phyloP scores from a whole-genome alignment of 2,113 vertebrate species.

The Zapus hudsonius region DNA sequence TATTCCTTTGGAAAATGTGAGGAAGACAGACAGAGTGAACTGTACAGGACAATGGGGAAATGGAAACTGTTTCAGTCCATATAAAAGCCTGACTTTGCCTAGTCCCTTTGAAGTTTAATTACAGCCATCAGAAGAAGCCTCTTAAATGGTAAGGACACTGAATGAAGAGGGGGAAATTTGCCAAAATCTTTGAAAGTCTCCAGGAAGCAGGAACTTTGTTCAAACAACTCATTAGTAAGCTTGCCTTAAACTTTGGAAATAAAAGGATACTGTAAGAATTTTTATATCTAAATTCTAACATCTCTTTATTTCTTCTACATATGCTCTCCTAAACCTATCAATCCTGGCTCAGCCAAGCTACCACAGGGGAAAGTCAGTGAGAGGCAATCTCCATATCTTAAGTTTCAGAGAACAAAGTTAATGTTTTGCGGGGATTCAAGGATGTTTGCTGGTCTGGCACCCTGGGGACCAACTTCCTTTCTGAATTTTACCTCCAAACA shows the following conservation, averaged over 20 bases:
- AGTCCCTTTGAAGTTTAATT: conserved; percentile 77
- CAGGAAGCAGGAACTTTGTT: conserved; percentile 13
- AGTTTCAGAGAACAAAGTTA: neutral
- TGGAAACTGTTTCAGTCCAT: conserved; percentile 18
- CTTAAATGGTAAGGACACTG: conserved; percentile 62
- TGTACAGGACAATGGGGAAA: neutral
- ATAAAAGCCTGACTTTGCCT: conserved; percentile 46
- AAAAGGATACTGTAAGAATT: neutral
- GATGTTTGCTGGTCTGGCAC: neutral
- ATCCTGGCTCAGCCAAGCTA: neutral
- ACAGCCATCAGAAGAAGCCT: conserved; percentile 61
- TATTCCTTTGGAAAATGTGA: conserved; percentile 39
- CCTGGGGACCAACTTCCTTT: neutral
- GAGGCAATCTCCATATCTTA: neutral
- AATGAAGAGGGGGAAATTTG: conserved; percentile 45
- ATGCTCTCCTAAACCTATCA: neutral
- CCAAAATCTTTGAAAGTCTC: conserved; percentile 61
- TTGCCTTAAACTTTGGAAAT: neutral
- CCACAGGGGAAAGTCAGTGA: neutral
- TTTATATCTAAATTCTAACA: conserved; percentile 34
- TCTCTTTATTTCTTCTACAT: conserved; percentile 28
- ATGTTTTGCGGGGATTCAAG: neutral
- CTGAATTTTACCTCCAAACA: neutral
- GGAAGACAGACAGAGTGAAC: conserved; percentile 33
- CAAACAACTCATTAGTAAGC: neutral